Percentiles rank a stretch among this genome's conserved stretches.
Conservation (phyloP, 2,797 vertebrate genomes). For the Melanotaenia maccullochi region DNA sequence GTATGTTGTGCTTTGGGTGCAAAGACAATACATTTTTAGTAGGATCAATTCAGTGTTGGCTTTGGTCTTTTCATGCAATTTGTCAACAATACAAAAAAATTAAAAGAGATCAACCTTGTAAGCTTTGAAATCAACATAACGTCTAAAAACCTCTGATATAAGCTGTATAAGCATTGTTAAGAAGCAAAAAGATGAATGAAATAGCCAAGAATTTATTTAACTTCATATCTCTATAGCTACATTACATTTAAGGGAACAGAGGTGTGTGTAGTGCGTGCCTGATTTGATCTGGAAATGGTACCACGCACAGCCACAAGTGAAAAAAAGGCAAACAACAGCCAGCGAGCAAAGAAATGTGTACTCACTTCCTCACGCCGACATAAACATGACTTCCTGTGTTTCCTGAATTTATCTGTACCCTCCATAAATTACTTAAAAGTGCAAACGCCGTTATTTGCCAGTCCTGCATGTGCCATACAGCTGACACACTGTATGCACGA, state of each 20-base stretch:
- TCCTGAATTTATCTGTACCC: conserved; percentile 53
- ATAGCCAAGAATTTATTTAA: conserved; percentile 36
- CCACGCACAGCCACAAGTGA: conserved; percentile 41
- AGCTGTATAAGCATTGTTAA: conserved; percentile 56
- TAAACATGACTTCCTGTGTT: conserved; percentile 58
- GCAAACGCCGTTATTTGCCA: conserved; percentile 55
- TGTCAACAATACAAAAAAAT: neutral
- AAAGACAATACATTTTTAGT: conserved; percentile 17
- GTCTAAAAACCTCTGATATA: conserved; percentile 30
- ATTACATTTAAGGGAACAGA: conserved; percentile 39
- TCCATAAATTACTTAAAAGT: conserved; percentile 65
- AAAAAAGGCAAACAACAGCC: conserved; percentile 53
- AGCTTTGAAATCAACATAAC: conserved; percentile 35
- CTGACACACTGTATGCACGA: conserved; percentile 37
- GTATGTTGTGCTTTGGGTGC: conserved; percentile 3
- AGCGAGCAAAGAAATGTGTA: conserved; percentile 51
- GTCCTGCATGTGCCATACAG: conserved; percentile 67
- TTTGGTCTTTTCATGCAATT: neutral
- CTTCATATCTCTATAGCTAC: conserved; percentile 35
- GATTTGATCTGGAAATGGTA: conserved; percentile 52
- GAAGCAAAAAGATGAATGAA: conserved; percentile 49
- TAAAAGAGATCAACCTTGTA: neutral
- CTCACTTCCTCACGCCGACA: conserved; percentile 47
- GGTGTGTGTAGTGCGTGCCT: conserved; percentile 38
- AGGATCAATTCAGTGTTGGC: neutral